These are phyloP conservation scores for Rhinolophus sinicus DNA, from an alignment of 2,113 vertebrate genomes.

Conservation along the genomic window DNA sequence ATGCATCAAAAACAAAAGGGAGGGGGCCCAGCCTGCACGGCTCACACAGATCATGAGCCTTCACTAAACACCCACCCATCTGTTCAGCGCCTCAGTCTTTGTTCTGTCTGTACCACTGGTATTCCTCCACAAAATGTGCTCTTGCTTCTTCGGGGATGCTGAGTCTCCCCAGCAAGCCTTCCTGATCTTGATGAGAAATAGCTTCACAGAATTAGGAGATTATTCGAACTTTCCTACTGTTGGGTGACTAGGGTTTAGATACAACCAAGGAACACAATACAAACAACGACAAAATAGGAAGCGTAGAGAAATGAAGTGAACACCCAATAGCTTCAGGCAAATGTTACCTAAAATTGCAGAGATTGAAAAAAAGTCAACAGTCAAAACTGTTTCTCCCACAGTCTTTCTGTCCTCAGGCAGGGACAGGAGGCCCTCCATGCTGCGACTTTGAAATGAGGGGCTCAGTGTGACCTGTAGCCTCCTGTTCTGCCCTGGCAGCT, in stretches of 20 bases:
- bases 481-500: not conserved
- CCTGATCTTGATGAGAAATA: conserved; percentile 65
- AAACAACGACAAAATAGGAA: not conserved
- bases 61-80: conserved; percentile 84
- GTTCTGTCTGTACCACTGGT: conserved; percentile 81
- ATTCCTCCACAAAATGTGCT: conserved; percentile 76
- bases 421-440: not conserved
- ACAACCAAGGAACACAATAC: not conserved
- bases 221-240: not conserved
- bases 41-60: conserved; percentile 82
- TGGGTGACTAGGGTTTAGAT: not conserved
- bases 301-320: not conserved
- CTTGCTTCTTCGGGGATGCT: conserved; percentile 74
- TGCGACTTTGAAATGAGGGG: not conserved
- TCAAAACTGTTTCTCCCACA: not conserved
- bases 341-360: not conserved
- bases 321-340: not conserved
- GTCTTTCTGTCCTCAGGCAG: not conserved
- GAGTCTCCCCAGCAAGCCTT: conserved; percentile 62
- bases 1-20: conserved; percentile 83
- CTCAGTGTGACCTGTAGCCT: fast-evolving
- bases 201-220: conserved; percentile 70
- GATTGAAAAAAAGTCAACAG: not conserved
- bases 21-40: conserved; percentile 80
- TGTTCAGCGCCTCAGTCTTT: conserved; percentile 84